Percentiles rank a stretch among this genome's conserved stretches.
Evolutionary conservation across 1,140 invertebrate species (phyloP).

Genomic region (Reticulitermes speratus): DNA sequence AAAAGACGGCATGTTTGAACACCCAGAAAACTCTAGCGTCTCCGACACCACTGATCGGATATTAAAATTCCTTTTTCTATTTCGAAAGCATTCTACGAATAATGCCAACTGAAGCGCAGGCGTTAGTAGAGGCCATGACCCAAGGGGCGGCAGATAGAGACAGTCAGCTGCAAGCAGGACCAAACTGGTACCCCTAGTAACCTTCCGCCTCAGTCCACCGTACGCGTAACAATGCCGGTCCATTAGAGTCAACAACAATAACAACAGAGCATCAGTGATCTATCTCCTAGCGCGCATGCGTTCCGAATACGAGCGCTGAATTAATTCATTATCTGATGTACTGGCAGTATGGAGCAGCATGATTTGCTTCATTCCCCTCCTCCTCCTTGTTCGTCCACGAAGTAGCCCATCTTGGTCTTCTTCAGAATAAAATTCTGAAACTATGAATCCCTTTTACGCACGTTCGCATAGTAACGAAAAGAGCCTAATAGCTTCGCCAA

Average conservation of each 20-base stretch:
- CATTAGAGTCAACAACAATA: conserved; percentile 3
- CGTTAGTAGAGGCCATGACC: background rate
- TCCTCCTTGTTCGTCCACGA: background rate
- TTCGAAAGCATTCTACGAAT: too few relatives aligned
- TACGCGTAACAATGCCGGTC: conserved; percentile 7
- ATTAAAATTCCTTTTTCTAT: too few relatives aligned
- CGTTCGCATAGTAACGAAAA: background rate
- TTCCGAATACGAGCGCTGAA: too few relatives aligned
- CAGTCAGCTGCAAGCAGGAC: background rate
- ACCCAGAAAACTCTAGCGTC: too few relatives aligned
- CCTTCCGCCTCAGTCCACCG: background rate
- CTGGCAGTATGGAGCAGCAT: background rate
- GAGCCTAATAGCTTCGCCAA: background rate
- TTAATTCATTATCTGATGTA: too few relatives aligned
- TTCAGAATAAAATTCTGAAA: background rate
- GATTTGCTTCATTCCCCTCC: background rate
- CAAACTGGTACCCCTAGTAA: background rate
- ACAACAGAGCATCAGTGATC: background rate
- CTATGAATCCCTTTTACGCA: background rate
- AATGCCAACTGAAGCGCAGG: background rate
- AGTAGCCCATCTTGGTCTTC: too few relatives aligned
- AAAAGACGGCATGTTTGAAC: too few relatives aligned
- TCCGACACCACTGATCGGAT: too few relatives aligned
- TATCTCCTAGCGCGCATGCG: conserved; percentile 28
- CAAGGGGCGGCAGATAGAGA: background rate